A percentile compares a stretch with the other conserved stretches of the same genome.
These are phyloP conservation scores for Pachymerium ferrugineum DNA, from an alignment of 2,888 invertebrate species.

Conservation along the genomic window DNA sequence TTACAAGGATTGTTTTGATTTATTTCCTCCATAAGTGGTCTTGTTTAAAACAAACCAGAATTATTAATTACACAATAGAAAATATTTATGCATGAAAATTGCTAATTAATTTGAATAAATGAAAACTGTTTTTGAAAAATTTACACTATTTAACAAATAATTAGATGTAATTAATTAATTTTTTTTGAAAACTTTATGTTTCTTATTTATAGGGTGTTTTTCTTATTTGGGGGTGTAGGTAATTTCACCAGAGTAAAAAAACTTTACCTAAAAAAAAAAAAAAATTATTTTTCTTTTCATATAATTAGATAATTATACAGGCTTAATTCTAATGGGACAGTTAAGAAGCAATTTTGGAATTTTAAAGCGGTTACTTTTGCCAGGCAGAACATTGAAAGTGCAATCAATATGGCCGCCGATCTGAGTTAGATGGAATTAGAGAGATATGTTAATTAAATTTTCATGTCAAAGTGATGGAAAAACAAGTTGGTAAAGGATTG, in stretches of 20 bases:
- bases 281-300: not conserved
- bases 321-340: not conserved
- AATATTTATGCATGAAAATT: too few species aligned
- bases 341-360: not conserved
- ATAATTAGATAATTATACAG: not conserved
- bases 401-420: slow-evolving; percentile 18
- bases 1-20: not conserved
- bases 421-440: slow-evolving; percentile 14
- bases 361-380: slow-evolving; percentile 1
- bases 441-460: slow-evolving; percentile 21
- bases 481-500: not conserved
- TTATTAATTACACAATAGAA: too few species aligned
- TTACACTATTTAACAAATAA: too few species aligned
- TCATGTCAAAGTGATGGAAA: slow-evolving; percentile 3
- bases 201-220: too few species aligned
- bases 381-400: not conserved
- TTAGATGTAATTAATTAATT: too few species aligned
- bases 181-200: too few species aligned
- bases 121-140: too few species aligned
- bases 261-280: too few species aligned
- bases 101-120: too few species aligned
- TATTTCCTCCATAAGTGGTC: not conserved
- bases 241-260: too few species aligned
- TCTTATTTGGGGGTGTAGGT: too few species aligned
- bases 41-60: too few species aligned